Conservation (phyloP, 1,140 invertebrate species). For the Lineus longissimus region DNA sequence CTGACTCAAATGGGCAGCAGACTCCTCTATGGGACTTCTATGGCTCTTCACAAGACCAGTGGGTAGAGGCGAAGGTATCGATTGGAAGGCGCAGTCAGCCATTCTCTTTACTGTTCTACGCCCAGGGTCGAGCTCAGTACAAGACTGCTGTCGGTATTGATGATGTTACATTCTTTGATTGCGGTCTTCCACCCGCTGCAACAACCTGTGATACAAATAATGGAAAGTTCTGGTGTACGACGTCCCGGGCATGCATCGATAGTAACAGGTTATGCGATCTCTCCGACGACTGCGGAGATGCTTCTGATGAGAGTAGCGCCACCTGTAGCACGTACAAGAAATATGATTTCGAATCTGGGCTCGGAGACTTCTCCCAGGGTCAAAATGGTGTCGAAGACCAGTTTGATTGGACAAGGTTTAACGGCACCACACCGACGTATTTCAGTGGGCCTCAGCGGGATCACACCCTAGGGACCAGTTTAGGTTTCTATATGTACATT, state of each 20-base stretch:
- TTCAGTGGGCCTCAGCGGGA: constrained; percentile 32
- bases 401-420: constrained; percentile 69
- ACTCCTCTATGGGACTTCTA: constrained; percentile 21
- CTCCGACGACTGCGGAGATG: constrained; percentile 51
- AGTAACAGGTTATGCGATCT: constrained; percentile 39
- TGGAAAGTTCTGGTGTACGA: constrained; percentile 25
- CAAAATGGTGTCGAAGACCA: constrained; percentile 56
- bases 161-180: constrained; percentile 36
- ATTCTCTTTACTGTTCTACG: constrained; percentile 30
- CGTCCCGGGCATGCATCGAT: constrained; percentile 33
- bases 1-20: constrained; percentile 3
- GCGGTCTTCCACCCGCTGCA: constrained; percentile 27
- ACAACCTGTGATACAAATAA: constrained; percentile 13
- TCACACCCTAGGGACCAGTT: constrained; percentile 31
- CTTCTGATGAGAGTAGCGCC: constrained; percentile 43
- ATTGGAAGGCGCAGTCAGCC: constrained; percentile 25
- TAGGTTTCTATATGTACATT: constrained; percentile 46
- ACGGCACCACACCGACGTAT: constrained; percentile 45
- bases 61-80: constrained; percentile 24
- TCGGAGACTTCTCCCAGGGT: constrained; percentile 24
- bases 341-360: constrained; percentile 32
- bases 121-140: constrained; percentile 20
- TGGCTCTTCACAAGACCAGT: constrained; percentile 15
- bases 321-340: constrained; percentile 22
- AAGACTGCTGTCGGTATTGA: constrained; percentile 42